phyloP scores from a whole-genome alignment of 2,113 vertebrate species.

The Lamprologus speciosus region DNA sequence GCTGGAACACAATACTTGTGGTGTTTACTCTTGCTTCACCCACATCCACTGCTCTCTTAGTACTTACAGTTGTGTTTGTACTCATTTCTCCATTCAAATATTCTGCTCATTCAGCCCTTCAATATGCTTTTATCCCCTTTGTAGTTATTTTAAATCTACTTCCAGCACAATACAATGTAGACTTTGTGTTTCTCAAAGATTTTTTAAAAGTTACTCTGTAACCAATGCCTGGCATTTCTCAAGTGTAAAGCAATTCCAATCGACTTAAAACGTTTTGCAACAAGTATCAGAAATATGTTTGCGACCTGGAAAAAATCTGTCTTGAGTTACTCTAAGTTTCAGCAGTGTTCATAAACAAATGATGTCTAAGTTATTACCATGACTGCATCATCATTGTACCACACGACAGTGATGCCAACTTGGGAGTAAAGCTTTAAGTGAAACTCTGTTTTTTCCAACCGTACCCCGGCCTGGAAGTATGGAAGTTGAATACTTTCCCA shows the following conservation, averaged over 20 bases:
- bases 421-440: slow-evolving; percentile 84
- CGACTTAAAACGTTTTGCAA: neutral
- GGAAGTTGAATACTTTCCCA: slow-evolving; percentile 52
- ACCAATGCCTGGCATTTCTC: neutral
- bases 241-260: neutral
- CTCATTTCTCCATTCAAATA: too few species aligned
- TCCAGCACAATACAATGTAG: neutral
- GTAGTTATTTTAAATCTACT: neutral
- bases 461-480: slow-evolving; percentile 72
- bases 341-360: neutral
- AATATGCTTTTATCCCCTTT: too few species aligned
- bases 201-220: neutral
- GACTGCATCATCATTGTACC: slow-evolving; percentile 81
- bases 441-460: slow-evolving; percentile 71
- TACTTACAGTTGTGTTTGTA: too few species aligned
- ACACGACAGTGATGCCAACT: slow-evolving; percentile 77
- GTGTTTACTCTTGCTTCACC: too few species aligned
- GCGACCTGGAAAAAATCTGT: neutral
- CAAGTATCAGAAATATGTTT: neutral
- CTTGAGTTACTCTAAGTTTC: neutral
- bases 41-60: too few species aligned
- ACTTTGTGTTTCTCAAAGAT: neutral
- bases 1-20: neutral
- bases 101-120: too few species aligned
- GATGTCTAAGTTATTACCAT: slow-evolving; percentile 49